Base-by-base conservation (phyloP, 2,888 invertebrate species). In the Leptopilina myrica region DNA sequence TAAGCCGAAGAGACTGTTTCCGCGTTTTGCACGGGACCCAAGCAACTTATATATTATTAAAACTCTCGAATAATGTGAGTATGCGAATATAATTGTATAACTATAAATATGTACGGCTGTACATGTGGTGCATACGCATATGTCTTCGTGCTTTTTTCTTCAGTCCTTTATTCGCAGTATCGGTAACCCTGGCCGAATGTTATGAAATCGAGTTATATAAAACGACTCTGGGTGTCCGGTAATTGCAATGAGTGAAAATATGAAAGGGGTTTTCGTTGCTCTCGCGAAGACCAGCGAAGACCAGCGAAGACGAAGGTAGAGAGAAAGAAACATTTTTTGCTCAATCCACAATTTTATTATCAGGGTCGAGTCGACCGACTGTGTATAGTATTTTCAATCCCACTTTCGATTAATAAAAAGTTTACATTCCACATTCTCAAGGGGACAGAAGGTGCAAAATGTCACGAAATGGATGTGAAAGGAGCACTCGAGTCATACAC, bases 181-280 rank as follows among this genome's bases (percentile, higher is more conserved):
- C 73, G 73, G 73, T 73, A 73, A 73, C 73, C 73, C 73, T 73
- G 73, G 73, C 56, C 56, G 40, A 73, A 56, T 73, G 73, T 73
- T 73, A 73, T 73, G 73, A 73, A 73, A 73, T 64, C 33, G 20
- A 76, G 43, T 64, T 76, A 76, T 76, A 76, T 76, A 76, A 64
- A 64, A 46, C 49, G 64, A 64, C 76, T 76, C 62, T 33, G 64
- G 49, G 49, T 66, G 67, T 78, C 78, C 64, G 75, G 79, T 80
- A 78, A 80, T 80, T 82, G 80, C 49, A 12, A 80, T 76, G 77
- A 78, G 75, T 81, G 81, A 80, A 81, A 81, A 81, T 78, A 66
- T 78, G 78, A 78, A 77, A 80, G 76, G 67, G 79, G 79, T 79
- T 79, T 78, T 76, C 78, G 76, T 62, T 40, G 49, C 8, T 11